These are phyloP conservation scores for Anarrhichthys ocellatus DNA, from an alignment of 2,113 vertebrate genomes.

Conservation along the genomic window DNA sequence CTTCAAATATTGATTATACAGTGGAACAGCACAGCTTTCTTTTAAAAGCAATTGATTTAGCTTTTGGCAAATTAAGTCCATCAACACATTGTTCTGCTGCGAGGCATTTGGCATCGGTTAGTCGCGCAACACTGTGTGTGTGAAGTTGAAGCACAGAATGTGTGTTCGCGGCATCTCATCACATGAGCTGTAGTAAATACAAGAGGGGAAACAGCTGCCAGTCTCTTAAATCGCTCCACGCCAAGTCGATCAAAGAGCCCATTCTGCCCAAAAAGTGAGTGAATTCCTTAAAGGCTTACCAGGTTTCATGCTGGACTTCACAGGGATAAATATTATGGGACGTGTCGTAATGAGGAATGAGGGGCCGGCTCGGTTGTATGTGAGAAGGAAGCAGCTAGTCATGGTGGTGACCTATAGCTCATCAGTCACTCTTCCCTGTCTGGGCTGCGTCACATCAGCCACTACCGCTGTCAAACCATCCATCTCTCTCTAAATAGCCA, in stretches of 20 bases:
- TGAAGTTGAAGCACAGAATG: conserved; percentile 1
- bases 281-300: conserved; percentile 67
- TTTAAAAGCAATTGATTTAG: conserved; percentile 56
- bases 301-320: conserved; percentile 70
- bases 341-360: conserved; percentile 76
- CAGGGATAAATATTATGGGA: conserved; percentile 76
- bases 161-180: conserved; percentile 36
- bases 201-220: conserved; percentile 54
- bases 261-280: conserved; percentile 56
- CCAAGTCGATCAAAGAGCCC: conserved; percentile 67
- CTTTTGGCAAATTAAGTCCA: conserved; percentile 62
- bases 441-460: conserved; percentile 58
- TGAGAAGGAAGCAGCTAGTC: conserved; percentile 71
- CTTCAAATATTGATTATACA: conserved; percentile 57
- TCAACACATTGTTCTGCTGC: conserved; percentile 36
- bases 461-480: conserved; percentile 57
- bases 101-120: conserved; percentile 43
- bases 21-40: conserved; percentile 40
- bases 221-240: conserved; percentile 34
- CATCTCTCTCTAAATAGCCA: conserved; percentile 52
- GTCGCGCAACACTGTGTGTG: not conserved
- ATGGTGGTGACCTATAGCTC: conserved; percentile 64
- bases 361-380: conserved; percentile 42
- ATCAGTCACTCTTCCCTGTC: conserved; percentile 73
- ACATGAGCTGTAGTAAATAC: conserved; percentile 12